Evolutionary conservation across 2,888 invertebrate species (phyloP).

Genomic region (Mythimna loreyi): DNA sequence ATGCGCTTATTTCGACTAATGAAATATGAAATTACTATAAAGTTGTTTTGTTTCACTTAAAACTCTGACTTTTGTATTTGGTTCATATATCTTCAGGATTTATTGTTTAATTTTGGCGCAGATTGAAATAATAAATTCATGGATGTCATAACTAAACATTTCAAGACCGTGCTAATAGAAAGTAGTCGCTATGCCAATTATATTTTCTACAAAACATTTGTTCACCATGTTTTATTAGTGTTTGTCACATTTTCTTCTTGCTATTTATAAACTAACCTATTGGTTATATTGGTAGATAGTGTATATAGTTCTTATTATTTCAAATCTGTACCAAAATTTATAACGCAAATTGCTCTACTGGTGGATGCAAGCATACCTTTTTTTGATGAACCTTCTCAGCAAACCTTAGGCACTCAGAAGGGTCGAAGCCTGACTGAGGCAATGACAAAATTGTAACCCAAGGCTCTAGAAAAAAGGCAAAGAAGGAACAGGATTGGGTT

Average conservation of each 20-base stretch:
- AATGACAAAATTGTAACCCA: too few relatives aligned
- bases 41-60: background rate
- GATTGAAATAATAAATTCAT: constrained; percentile 40
- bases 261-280: background rate
- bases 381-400: too few relatives aligned
- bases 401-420: too few relatives aligned
- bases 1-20: constrained; percentile 46
- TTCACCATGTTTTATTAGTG: background rate
- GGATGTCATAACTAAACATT: constrained; percentile 28
- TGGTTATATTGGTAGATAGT: background rate
- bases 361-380: background rate
- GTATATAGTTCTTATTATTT: background rate
- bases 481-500: too few relatives aligned
- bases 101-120: constrained; percentile 23
- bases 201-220: constrained; percentile 13
- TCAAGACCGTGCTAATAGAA: constrained; percentile 2
- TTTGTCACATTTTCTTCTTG: background rate
- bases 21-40: constrained; percentile 12
- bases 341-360: background rate
- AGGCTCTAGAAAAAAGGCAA: too few relatives aligned
- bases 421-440: too few relatives aligned
- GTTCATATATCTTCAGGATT: constrained; percentile 37
- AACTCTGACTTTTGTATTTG: constrained; percentile 14
- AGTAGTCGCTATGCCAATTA: constrained; percentile 31
- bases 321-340: background rate